Percentiles rank a stretch among this genome's conserved stretches.
Evolutionary conservation across 2,797 vertebrate genomes (phyloP).

Genomic region (Chromobotia macracanthus): DNA sequence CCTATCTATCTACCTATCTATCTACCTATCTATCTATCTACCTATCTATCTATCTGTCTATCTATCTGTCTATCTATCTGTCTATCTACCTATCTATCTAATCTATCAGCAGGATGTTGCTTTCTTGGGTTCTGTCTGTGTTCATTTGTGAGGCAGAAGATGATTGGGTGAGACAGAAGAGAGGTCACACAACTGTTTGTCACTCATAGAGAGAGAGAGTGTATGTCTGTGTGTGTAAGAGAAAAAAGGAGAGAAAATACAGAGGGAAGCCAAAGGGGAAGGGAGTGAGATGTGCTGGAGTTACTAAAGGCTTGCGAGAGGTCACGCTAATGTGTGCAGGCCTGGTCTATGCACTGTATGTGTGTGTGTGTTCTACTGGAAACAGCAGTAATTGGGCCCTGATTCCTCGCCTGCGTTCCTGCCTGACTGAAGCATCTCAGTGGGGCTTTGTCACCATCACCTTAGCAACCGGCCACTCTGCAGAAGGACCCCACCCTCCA

Average conservation of each 20-base stretch:
- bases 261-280: conserved; percentile 36
- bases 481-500: conserved; percentile 75
- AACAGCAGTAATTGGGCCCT: conserved; percentile 67
- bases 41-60: too few relatives aligned
- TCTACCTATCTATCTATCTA: too few relatives aligned
- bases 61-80: too few relatives aligned
- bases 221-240: conserved; percentile 18
- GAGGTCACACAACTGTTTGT: conserved; percentile 40
- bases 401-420: conserved; percentile 60
- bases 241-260: conserved; percentile 29
- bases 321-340: conserved; percentile 40
- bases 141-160: neutral
- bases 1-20: too few relatives aligned
- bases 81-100: too few relatives aligned
- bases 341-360: conserved; percentile 34
- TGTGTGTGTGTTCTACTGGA: too few relatives aligned
- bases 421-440: conserved; percentile 65
- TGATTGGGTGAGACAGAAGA: conserved; percentile 7
- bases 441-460: conserved; percentile 71
- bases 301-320: conserved; percentile 38
- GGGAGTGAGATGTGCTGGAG: conserved; percentile 28
- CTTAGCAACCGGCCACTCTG: conserved; percentile 73
- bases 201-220: conserved; percentile 4
- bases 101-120: conserved; percentile 8
- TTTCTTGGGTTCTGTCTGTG: conserved; percentile 1